phyloP scores from a whole-genome alignment of 2,888 invertebrate genomes.

The Pomacea canaliculata region DNA sequence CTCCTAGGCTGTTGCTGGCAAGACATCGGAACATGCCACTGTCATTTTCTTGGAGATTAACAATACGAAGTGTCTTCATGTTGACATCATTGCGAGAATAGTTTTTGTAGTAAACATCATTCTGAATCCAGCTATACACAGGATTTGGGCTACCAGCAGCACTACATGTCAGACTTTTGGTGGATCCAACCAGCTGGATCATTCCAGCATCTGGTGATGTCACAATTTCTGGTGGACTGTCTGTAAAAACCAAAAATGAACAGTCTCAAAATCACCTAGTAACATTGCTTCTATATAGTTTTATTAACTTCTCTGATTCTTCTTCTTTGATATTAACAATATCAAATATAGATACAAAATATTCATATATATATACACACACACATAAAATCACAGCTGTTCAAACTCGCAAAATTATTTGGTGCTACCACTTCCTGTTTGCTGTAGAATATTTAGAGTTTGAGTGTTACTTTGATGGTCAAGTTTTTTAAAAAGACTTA shows the following conservation, averaged over 20 bases:
- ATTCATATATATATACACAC: no score
- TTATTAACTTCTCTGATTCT: no score
- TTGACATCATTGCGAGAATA: constrained; percentile 72
- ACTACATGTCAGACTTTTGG: constrained; percentile 92
- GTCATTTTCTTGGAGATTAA: constrained; percentile 84
- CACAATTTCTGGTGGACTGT: constrained; percentile 35
- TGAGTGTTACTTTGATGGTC: no score
- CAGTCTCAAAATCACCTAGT: no score
- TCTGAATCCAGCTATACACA: constrained; percentile 91
- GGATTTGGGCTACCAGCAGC: constrained; percentile 93
- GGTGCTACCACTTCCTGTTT: no score
- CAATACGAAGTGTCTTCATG: constrained; percentile 77
- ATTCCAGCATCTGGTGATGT: constrained; percentile 37
- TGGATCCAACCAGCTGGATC: constrained; percentile 86
- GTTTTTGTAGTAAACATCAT: constrained; percentile 76
- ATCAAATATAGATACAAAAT: no score
- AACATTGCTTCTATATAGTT: no score
- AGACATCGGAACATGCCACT: constrained; percentile 93
- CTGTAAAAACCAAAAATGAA: neutral
- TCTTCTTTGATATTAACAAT: no score
- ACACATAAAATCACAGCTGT: no score
- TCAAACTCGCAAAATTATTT: no score
- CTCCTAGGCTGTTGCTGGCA: constrained; percentile 90
- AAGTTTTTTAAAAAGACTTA: no score
- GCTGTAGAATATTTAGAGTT: no score